Conservation (phyloP, 1,140 invertebrate species). For the Homarus americanus region DNA sequence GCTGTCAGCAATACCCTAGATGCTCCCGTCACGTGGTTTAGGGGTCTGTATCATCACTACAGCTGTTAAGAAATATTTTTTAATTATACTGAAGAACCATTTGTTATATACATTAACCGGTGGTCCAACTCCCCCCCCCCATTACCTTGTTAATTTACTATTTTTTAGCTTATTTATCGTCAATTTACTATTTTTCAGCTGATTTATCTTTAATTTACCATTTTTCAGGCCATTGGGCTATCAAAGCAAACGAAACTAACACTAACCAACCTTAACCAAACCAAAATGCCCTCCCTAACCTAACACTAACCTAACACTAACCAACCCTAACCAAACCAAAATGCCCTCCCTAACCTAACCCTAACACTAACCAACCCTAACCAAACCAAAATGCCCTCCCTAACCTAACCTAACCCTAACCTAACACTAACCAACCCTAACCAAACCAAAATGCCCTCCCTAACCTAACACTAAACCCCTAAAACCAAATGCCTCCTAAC, state of each 20-base stretch:
- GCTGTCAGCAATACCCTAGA: neutral
- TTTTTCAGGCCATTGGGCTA: no score
- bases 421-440: no score
- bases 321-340: neutral
- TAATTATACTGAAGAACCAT: no score
- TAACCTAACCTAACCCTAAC: neutral
- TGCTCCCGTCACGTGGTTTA: conserved; percentile 28
- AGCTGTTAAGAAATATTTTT: neutral
- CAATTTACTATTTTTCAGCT: neutral
- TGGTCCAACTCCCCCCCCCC: no score
- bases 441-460: neutral
- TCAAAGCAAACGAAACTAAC: no score
- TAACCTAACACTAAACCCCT: no score
- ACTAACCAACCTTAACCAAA: no score
- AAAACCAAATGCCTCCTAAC: no score
- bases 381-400: neutral
- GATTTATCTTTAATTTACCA: neutral
- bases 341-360: neutral
- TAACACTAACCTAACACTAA: no score
- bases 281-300: no score
- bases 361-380: no score
- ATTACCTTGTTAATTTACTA: neutral
- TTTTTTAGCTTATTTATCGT: neutral
- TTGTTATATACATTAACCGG: neutral
- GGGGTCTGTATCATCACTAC: neutral